A percentile compares a stretch with the other conserved stretches of the same genome.
These are phyloP conservation scores for Synanthedon myopaeformis DNA, from an alignment of 2,888 invertebrate genomes.

Conservation along the genomic window DNA sequence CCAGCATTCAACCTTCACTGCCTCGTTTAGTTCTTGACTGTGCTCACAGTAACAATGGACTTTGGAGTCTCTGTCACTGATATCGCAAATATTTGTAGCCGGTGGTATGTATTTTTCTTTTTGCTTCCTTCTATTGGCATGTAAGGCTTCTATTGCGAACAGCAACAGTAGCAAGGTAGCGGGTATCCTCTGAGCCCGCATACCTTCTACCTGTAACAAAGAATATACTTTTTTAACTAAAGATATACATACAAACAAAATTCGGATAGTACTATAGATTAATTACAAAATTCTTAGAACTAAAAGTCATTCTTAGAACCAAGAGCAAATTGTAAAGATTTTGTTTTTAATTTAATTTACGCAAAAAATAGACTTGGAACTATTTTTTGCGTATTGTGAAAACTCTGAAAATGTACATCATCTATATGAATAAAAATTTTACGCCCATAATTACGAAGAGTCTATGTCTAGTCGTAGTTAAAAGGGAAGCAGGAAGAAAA, in stretches of 20 bases:
- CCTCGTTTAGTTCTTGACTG: constrained; percentile 65
- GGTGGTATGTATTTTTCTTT: constrained; percentile 45
- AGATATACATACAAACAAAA: too few species aligned
- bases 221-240: neutral
- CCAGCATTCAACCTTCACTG: constrained; percentile 82
- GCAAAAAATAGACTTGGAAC: too few species aligned
- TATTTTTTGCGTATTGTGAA: too few species aligned
- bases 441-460: neutral
- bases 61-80: constrained; percentile 65
- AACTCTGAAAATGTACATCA: too few species aligned
- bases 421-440: too few species aligned
- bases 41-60: constrained; percentile 77
- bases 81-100: constrained; percentile 67
- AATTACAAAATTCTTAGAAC: too few species aligned
- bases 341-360: too few species aligned
- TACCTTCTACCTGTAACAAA: constrained; percentile 62
- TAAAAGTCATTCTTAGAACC: too few species aligned
- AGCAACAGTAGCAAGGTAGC: constrained; percentile 66
- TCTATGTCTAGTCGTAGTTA: neutral
- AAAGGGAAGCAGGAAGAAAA: neutral
- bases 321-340: too few species aligned
- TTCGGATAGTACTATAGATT: too few species aligned
- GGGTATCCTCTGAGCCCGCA: constrained; percentile 63
- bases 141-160: constrained; percentile 56
- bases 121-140: constrained; percentile 56